Evolutionary conservation across 2,888 invertebrate species (phyloP), one percentile per base, ranked within the genome.

Genomic region (Cyrtodaria siliqua): DNA sequence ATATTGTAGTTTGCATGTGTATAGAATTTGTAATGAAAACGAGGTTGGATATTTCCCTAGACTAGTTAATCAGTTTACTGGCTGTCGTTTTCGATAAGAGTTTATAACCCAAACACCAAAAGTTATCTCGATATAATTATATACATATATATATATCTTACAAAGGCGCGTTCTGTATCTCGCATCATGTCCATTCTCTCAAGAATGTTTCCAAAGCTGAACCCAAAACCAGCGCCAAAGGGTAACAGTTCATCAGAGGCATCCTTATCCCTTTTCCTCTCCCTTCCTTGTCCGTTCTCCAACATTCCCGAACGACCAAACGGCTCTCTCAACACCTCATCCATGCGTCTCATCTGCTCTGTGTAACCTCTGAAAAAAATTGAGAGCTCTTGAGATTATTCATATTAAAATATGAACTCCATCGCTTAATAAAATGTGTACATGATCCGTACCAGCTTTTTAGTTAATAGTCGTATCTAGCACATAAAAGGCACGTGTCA

Each of bases 141-240:
- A n/a, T n/a, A n/a, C n/a, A n/a, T n/a, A n/a, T n/a, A n/a, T n/a
- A 23, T 18, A 2, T 2, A 57, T 86, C 90, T 88, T 83, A 91
- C 90, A 85, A 91, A 87, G 33, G 83, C 73, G 44, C 74, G 72
- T 50, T 89, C 84, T 86, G 88, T 88, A 50, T 87, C 86, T 23
- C 69, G 53, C 89, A 90, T 91, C 88, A 88, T 90, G 23, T 69
- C 83, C 89, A 90, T 90, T 62, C 90, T 87, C n/a, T 75, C 82
- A 71, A 89, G 88, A 86, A 90, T 87, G 55, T 70, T 74, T 8
- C 80, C 85, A 76, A 90, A n/a, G 20, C 20, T 1, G 2, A 56
- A 59, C 12, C 64, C 79, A 42, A 71, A 64, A 52, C 38, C 23
- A 38, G 18, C 74, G 9, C 80, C 84, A 71, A 86, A 82, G 1